Evolutionary conservation across 2,797 vertebrate species (phyloP).

Genomic region (Karalla daura): DNA sequence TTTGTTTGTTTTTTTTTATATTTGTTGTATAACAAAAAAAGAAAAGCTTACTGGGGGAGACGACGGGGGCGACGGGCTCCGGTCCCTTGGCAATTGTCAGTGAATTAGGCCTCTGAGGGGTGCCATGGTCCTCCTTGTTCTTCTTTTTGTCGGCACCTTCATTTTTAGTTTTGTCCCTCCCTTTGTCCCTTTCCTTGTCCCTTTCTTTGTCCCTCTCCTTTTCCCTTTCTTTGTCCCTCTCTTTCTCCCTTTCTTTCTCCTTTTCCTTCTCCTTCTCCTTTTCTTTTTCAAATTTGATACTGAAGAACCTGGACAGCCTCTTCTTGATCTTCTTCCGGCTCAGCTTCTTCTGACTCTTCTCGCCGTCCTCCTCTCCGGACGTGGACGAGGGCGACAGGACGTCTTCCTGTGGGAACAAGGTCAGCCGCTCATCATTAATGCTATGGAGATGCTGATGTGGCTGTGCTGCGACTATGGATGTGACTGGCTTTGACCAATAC

Average conservation of each 20-base stretch:
- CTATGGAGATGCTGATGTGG: background rate
- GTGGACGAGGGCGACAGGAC: slow-evolving; percentile 51
- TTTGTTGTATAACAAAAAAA: too few relatives aligned
- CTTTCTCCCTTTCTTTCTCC: too few relatives aligned
- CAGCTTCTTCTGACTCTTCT: slow-evolving; percentile 63
- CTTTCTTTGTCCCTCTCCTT: too few relatives aligned
- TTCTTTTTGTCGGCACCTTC: too few relatives aligned
- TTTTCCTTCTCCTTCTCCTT: slow-evolving; percentile 42
- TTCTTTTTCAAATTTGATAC: slow-evolving; percentile 35
- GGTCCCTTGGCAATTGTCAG: background rate
- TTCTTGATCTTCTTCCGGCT: slow-evolving; percentile 69
- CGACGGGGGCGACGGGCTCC: fast-evolving
- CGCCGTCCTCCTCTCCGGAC: slow-evolving; percentile 71
- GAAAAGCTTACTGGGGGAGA: slow-evolving; percentile 78
- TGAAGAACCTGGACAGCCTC: slow-evolving; percentile 70
- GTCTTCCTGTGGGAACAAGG: slow-evolving; percentile 48
- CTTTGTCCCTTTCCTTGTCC: too few relatives aligned
- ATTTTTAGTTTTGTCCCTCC: too few relatives aligned
- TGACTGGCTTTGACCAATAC: background rate
- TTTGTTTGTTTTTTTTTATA: too few relatives aligned
- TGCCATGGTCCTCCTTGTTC: slow-evolving; percentile 21
- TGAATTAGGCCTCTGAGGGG: slow-evolving; percentile 36
- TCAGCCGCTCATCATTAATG: background rate
- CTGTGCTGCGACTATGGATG: background rate
- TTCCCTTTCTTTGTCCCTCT: too few relatives aligned